Base-by-base conservation (phyloP, 2,797 vertebrate species). In the Huso huso region DNA sequence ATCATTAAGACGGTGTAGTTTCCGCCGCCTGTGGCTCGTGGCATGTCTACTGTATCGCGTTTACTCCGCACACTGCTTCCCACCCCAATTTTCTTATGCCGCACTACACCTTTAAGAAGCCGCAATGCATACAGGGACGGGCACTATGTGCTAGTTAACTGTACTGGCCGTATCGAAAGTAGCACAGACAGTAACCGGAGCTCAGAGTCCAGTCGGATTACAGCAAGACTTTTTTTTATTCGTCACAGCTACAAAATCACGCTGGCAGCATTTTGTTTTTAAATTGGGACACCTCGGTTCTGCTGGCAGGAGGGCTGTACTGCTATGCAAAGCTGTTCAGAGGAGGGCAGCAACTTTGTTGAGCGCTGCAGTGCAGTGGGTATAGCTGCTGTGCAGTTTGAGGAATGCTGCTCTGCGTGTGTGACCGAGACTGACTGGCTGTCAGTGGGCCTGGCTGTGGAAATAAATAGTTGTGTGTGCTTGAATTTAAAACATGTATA, bases 71-170 rank as follows among this genome's bases (percentile, higher is more conserved):
- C 1, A 37, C 23, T 3, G 23, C 23, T 37, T 37, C 15, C 23
- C 23, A 37, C 23, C 23, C 23, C 23, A 3, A 4, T 37, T 4
- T 4, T 37, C 2, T 37, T 3, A 37, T 37, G 23, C 2, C 4
- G 23, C 23, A 3, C 2, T 37, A 37, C 23, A 37, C 23, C 37
- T 68, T 58, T 69, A 67, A 10, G 52, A 11, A 48, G n/a, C 6
- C 83, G 84, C 81, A 1, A n/a, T 84, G 87, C 83, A 81, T 79
- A 76, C 49, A 86, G 86, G 86, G 84, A 84, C 51, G 77, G 80
- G 80, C 75, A 84, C 83, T 86, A 72, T 76, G 74, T 84, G 82
- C 79, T 83, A 83, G 82, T 84, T 83, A 15, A 11, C 23, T 37
- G 23, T 37, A 4, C 51, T 65, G 50, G 67, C 71, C 67, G 69